phyloP scores from a whole-genome alignment of 2,113 vertebrate species.

The Talpa occidentalis region DNA sequence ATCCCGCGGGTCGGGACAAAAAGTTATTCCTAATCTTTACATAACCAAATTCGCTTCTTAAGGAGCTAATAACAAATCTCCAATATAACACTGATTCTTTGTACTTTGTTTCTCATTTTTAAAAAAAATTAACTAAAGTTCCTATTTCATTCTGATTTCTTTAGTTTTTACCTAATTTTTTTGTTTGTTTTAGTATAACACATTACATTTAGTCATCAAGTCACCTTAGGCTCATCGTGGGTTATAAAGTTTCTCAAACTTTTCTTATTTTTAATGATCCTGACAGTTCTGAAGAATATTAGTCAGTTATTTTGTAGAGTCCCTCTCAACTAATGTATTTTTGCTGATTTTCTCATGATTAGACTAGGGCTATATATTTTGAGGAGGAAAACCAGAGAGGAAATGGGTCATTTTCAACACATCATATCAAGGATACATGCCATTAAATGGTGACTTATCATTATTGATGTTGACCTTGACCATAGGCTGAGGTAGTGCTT shows the following conservation, averaged over 20 bases:
- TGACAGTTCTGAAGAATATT: neutral
- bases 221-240: neutral
- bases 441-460: neutral
- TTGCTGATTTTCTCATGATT: neutral
- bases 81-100: neutral
- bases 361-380: neutral
- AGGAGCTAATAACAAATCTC: neutral
- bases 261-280: neutral
- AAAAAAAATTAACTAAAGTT: neutral
- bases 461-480: neutral
- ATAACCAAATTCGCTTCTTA: neutral
- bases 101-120: neutral
- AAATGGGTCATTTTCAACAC: neutral
- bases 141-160: neutral
- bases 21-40: neutral
- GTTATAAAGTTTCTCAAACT: neutral
- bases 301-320: neutral
- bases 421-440: neutral
- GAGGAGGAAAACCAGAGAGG: neutral
- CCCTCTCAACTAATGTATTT: neutral
- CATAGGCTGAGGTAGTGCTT: neutral
- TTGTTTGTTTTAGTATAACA: neutral
- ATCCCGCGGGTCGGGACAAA: too few relatives aligned
- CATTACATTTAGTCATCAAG: neutral
- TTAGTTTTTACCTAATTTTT: neutral